Conservation (phyloP, 2,797 vertebrate genomes). For the Channallabes apus region DNA sequence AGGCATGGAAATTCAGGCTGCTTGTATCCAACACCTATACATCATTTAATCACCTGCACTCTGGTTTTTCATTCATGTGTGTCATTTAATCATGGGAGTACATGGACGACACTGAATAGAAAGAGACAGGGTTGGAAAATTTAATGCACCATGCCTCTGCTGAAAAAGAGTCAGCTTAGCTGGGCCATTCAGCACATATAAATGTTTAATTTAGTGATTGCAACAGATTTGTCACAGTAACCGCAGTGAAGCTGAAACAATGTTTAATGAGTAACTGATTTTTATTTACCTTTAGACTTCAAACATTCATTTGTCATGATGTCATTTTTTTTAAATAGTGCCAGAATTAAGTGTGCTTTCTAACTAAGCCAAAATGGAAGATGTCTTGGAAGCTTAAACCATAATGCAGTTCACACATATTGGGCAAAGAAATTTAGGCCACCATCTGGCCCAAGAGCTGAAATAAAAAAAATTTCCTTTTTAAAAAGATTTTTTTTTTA, state of each 20-base stretch:
- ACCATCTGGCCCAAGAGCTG: not conserved
- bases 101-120: not conserved
- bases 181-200: not conserved
- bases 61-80: not conserved
- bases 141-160: not conserved
- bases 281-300: not conserved
- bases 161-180: not conserved
- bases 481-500: no score
- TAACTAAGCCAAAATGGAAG: not conserved
- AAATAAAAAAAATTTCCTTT: not conserved
- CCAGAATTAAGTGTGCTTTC: not conserved
- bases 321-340: not conserved
- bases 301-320: not conserved
- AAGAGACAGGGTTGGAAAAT: not conserved
- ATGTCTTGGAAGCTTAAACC: not conserved
- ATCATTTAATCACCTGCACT: not conserved
- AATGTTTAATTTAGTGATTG: constrained; percentile 1
- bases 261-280: constrained; percentile 10
- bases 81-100: not conserved
- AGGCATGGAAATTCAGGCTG: not conserved
- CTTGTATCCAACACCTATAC: not conserved
- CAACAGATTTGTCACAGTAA: not conserved
- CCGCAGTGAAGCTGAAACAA: not conserved
- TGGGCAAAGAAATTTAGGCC: not conserved
- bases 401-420: not conserved